Percentiles rank a stretch among this genome's conserved stretches.
These are phyloP conservation scores for Podarcis raffonei DNA, from an alignment of 2,113 vertebrate genomes.

Conservation along the genomic window DNA sequence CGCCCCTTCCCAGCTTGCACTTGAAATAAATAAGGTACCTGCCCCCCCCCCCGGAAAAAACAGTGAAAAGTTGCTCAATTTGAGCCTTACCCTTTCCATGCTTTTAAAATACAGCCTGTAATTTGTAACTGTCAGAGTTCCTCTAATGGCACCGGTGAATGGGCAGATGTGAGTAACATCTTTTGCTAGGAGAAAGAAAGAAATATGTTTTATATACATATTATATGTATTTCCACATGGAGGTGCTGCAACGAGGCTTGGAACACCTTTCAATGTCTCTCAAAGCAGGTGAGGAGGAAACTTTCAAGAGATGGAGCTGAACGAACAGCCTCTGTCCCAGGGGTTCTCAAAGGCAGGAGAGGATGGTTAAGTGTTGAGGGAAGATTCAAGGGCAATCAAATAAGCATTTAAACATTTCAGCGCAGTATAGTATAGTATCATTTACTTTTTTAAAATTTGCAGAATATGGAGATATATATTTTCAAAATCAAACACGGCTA, in stretches of 20 bases:
- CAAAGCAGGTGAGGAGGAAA: no score
- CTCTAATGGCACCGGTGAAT: slow-evolving; percentile 90
- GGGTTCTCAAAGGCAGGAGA: no score
- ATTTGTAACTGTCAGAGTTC: slow-evolving; percentile 92
- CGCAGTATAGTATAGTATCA: no score
- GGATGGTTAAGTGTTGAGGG: no score
- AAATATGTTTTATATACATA: neutral
- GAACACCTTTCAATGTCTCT: neutral
- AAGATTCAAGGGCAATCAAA: no score
- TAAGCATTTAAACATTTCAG: no score
- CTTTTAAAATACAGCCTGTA: slow-evolving; percentile 96
- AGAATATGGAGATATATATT: no score
- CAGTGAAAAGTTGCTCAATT: slow-evolving; percentile 9
- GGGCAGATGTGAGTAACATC: slow-evolving; percentile 97
- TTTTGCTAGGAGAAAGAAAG: slow-evolving; percentile 78
- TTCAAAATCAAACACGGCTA: no score
- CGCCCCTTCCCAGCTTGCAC: neutral
- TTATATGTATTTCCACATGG: neutral
- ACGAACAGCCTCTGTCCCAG: no score
- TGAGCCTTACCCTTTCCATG: slow-evolving; percentile 88
- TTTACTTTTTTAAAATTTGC: no score
- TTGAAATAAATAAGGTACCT: neutral
- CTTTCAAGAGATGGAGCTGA: no score
- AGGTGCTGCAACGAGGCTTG: neutral
- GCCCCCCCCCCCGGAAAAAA: neutral